These are phyloP conservation scores for Pangasius djambal DNA, from an alignment of 2,797 vertebrate species.

Conservation along the genomic window DNA sequence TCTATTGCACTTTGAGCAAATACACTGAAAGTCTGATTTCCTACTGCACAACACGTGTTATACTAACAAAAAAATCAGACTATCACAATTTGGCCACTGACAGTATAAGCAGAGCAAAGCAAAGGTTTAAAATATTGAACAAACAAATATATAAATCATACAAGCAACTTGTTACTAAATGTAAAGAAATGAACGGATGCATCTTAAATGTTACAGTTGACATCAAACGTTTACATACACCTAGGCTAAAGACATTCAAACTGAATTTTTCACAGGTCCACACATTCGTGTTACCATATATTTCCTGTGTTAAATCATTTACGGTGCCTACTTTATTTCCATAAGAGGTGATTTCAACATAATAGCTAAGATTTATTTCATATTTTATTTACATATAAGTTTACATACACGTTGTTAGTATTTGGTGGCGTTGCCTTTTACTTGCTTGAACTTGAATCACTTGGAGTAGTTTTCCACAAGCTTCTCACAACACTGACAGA, in stretches of 20 bases:
- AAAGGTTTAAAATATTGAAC: background rate
- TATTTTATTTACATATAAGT: background rate
- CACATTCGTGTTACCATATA: background rate
- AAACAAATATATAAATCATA: background rate
- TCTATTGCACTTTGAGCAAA: background rate
- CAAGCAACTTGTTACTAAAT: background rate
- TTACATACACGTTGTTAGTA: background rate
- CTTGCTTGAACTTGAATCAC: background rate
- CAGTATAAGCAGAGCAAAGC: background rate
- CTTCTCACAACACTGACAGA: background rate
- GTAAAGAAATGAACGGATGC: background rate
- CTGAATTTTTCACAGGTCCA: background rate
- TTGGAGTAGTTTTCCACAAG: background rate
- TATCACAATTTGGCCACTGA: background rate
- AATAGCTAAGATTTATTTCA: background rate
- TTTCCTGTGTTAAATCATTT: background rate
- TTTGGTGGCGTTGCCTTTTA: background rate
- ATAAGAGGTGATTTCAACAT: background rate
- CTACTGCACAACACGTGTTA: background rate
- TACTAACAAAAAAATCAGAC: background rate
- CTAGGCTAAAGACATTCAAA: background rate
- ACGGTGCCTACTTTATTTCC: background rate
- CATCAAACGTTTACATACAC: background rate
- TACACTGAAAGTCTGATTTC: background rate
- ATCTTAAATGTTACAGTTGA: background rate